Conservation (phyloP, 2,113 vertebrate genomes). For the Nothocercus nigrocapillus region DNA sequence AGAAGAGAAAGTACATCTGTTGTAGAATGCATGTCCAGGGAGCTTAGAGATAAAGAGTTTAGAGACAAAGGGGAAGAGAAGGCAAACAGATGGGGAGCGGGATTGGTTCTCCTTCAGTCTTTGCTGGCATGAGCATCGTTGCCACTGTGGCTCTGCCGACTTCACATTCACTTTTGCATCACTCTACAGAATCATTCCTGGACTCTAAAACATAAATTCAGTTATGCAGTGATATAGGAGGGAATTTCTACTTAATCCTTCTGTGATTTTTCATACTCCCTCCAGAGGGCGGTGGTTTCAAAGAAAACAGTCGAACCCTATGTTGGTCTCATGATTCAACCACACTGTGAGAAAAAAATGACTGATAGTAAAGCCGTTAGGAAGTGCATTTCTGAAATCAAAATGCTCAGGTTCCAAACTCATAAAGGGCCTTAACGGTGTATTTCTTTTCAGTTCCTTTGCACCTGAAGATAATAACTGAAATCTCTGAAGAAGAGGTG, state of each 20-base stretch:
- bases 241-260: not conserved
- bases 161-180: not conserved
- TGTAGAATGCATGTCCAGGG: not conserved
- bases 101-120: constrained; percentile 26
- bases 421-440: not conserved
- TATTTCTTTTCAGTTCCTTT: not conserved
- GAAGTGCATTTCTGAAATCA: not conserved
- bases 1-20: constrained; percentile 55
- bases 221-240: not conserved
- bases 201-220: not conserved
- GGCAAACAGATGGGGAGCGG: not conserved
- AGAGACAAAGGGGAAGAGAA: constrained; percentile 18
- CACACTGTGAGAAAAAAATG: not conserved
- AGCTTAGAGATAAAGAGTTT: constrained; percentile 49
- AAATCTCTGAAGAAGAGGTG: not conserved
- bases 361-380: not conserved
- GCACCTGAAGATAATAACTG: not conserved
- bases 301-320: constrained; percentile 10
- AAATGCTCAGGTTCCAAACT: not conserved
- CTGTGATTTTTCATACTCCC: constrained; percentile 44
- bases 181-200: not conserved
- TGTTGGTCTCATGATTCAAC: not conserved
- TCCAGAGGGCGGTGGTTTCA: constrained; percentile 70
- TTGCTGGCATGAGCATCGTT: not conserved
- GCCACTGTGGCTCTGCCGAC: not conserved